A percentile compares a stretch with the other conserved stretches of the same genome.
Conservation (phyloP, 1,140 invertebrate genomes). For the Teleopsis dalmanni region DNA sequence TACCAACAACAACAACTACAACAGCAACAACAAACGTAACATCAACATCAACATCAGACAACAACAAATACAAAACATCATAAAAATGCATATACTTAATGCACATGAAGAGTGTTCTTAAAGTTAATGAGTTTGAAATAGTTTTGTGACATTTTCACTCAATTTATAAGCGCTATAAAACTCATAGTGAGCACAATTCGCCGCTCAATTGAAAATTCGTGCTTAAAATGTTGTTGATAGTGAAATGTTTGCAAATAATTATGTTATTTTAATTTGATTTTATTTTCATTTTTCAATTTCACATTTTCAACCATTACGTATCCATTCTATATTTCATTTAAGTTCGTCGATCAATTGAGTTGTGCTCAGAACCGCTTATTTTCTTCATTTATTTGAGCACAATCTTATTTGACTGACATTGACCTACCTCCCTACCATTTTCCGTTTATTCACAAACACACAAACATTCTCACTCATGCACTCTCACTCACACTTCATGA, state of each 20-base stretch:
- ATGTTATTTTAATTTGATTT: too few relatives aligned
- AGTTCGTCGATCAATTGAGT: too few relatives aligned
- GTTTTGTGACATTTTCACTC: background rate
- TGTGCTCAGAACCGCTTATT: background rate
- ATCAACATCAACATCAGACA: background rate
- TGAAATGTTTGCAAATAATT: too few relatives aligned
- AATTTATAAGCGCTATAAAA: background rate
- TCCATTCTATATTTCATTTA: too few relatives aligned
- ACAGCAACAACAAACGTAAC: background rate
- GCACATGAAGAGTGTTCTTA: background rate
- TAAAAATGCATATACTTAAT: background rate
- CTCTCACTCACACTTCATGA: background rate
- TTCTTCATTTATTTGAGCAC: constrained; percentile 3
- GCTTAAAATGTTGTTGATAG: too few relatives aligned
- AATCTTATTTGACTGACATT: too few relatives aligned
- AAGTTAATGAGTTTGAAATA: background rate
- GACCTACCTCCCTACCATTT: too few relatives aligned
- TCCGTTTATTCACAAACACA: background rate
- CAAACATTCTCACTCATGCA: background rate
- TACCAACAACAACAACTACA: constrained; percentile 4
- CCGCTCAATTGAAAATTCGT: too few relatives aligned
- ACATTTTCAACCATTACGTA: too few relatives aligned
- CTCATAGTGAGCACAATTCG: constrained; percentile 2
- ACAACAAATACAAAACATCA: background rate
- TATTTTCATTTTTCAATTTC: too few relatives aligned